Evolutionary conservation across 2,113 vertebrate species (phyloP).

Genomic region (Lutjanus erythropterus): DNA sequence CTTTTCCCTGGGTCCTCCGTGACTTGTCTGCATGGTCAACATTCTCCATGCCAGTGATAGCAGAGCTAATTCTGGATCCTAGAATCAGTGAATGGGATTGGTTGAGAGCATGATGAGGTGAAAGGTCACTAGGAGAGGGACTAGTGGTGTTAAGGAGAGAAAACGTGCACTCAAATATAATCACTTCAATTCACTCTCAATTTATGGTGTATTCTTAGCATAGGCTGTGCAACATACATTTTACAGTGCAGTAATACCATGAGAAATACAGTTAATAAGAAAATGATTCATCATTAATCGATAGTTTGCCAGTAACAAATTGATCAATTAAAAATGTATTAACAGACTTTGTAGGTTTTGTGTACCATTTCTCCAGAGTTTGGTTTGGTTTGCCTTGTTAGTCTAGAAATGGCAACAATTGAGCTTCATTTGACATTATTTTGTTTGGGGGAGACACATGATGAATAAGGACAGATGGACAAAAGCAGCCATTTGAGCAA

Average conservation of each 20-base stretch:
- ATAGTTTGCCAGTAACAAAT: no score
- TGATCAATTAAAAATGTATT: no score
- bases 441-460: no score
- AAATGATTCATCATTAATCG: no score
- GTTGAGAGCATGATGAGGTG: conserved; percentile 50
- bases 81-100: conserved; percentile 46
- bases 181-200: no score
- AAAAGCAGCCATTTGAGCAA: no score
- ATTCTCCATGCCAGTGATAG: conserved; percentile 77
- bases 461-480: no score
- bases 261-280: not conserved
- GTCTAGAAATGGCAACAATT: no score
- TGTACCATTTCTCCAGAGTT: no score
- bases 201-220: not conserved
- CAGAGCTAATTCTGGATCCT: conserved; percentile 74
- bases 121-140: conserved; percentile 38
- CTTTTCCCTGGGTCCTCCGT: conserved; percentile 37
- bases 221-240: not conserved
- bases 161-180: not conserved
- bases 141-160: conserved; percentile 15
- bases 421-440: no score
- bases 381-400: no score
- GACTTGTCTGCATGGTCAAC: conserved; percentile 53
- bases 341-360: no score
- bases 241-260: not conserved